A percentile compares a stretch with the other conserved stretches of the same genome.
These are phyloP conservation scores for Aurelia aurita DNA, from an alignment of 30 jellyfish, hydroid and myxozoan genomes.

Conservation along the genomic window DNA sequence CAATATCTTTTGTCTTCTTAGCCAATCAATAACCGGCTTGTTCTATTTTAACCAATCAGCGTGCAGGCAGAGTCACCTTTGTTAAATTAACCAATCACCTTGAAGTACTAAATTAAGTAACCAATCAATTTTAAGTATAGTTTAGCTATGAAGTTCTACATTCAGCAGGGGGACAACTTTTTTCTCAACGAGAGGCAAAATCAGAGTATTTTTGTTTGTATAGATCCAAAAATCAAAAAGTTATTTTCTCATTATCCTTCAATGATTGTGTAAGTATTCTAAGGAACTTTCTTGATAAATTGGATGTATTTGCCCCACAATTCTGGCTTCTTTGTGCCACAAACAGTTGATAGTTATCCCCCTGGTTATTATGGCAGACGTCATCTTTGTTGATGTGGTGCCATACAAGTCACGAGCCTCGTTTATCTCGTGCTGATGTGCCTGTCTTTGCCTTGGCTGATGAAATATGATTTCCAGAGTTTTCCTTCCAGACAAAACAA, in stretches of 20 bases:
- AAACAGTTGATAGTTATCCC: not conserved
- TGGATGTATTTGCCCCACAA: not conserved
- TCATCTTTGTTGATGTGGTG: slow-evolving; percentile 49
- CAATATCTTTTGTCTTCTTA: not conserved
- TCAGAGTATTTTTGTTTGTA: too few species aligned
- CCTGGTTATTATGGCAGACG: slow-evolving; percentile 17
- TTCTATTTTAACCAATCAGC: not conserved
- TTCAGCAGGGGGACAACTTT: too few species aligned
- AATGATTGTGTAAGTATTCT: too few species aligned
- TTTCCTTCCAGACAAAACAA: too few species aligned
- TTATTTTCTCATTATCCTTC: too few species aligned
- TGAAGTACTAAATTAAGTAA: not conserved
- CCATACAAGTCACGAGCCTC: slow-evolving; percentile 46
- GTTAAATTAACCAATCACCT: slow-evolving; percentile 3
- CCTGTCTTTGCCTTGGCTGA: too few species aligned
- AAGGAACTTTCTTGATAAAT: too few species aligned
- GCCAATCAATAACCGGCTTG: slow-evolving; percentile 19
- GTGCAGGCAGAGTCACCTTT: not conserved
- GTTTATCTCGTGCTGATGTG: too few species aligned
- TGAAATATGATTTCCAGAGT: too few species aligned
- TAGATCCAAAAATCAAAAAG: too few species aligned
- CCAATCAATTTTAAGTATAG: slow-evolving; percentile 9
- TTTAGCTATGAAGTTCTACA: too few species aligned
- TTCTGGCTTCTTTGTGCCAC: not conserved
- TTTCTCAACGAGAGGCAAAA: too few species aligned